Conservation (phyloP, 1,140 invertebrate genomes). For the Chrysomallon squamiferum region DNA sequence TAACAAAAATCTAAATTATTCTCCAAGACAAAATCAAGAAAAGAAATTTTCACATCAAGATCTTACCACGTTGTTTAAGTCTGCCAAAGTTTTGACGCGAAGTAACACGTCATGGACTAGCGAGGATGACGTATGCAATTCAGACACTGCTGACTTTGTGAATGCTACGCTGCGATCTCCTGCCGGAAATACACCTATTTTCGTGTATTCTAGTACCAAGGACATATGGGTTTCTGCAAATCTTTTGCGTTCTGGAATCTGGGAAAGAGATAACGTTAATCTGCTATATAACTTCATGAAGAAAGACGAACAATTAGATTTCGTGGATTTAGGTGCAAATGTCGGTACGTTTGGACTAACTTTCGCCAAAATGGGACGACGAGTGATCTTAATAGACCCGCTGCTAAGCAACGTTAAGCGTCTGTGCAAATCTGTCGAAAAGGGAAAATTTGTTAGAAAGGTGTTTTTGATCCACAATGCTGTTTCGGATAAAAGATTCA, state of each 20-base stretch:
- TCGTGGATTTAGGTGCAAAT: constrained; percentile 54
- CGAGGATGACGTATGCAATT: not conserved
- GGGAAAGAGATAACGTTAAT: constrained; percentile 16
- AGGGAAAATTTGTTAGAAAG: constrained; percentile 24
- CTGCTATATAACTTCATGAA: constrained; percentile 5
- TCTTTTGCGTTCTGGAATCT: constrained; percentile 16
- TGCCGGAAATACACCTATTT: constrained; percentile 19
- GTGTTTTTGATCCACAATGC: constrained; percentile 40
- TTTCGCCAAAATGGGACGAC: constrained; percentile 34
- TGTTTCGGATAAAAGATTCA: constrained; percentile 30
- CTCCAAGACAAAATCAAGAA: no score
- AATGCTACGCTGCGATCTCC: not conserved
- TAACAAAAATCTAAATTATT: no score
- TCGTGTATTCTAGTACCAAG: constrained; percentile 9
- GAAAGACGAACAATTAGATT: constrained; percentile 10
- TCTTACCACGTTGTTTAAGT: no score
- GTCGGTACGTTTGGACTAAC: constrained; percentile 47
- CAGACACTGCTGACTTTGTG: not conserved
- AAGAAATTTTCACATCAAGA: no score
- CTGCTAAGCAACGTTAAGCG: constrained; percentile 27
- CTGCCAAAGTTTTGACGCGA: no score
- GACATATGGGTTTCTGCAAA: constrained; percentile 19
- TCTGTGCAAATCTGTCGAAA: constrained; percentile 29
- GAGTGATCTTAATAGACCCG: constrained; percentile 47
- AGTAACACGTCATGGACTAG: no score